Evolutionary conservation across 2,113 vertebrate species (phyloP), one percentile per base, ranked within the genome.

Genomic region (Dolichotis patagonum): DNA sequence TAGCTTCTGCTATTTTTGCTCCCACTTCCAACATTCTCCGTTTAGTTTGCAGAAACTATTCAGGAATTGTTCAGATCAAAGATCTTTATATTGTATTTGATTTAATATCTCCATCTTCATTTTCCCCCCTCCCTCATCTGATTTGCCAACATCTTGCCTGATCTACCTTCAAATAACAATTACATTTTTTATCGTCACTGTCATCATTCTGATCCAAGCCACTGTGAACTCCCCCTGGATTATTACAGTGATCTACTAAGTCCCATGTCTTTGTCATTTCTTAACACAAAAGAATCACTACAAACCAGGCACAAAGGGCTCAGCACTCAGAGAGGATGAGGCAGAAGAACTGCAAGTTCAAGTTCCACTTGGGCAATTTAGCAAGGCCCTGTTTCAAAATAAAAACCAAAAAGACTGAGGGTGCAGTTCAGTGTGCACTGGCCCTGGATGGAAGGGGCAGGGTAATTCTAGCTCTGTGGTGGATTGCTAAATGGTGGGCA

Each of bases 181-280:
- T 77, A 91, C 41, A 69, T 83, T 96, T 65, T 62, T 78, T 60
- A 94, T 22, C 60, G 54, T 56, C 54, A 56, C 54, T 93, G 32
- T 11, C 87, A 77, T 78, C 43, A 90, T 69, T 93, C 78, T 41
- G 26, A 85, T 80, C 9, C 35, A 69, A 90, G 16, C 43, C 62
- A 80, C 0, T 41, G 26, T 41, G 52, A 80, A 80, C 78, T n/a
- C 71, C 19, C 63, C 56, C 65, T 46, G 14, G 56, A 65, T 93
- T 92, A 86, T 71, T 75, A 77, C 17, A 49, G 52, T 19, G 41
- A 69, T 35, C 69, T 83, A 67, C 35, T 84, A 93, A 88, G 30
- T 11, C n/a, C 6, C 16, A 3, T n/a, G 35, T n/a, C 35, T n/a
- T 19, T 30, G 26, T 28, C 38, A 90, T 43, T 49, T 92, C 32